phyloP scores from a whole-genome alignment of 2,797 vertebrate species.

The Helostoma temminkii region DNA sequence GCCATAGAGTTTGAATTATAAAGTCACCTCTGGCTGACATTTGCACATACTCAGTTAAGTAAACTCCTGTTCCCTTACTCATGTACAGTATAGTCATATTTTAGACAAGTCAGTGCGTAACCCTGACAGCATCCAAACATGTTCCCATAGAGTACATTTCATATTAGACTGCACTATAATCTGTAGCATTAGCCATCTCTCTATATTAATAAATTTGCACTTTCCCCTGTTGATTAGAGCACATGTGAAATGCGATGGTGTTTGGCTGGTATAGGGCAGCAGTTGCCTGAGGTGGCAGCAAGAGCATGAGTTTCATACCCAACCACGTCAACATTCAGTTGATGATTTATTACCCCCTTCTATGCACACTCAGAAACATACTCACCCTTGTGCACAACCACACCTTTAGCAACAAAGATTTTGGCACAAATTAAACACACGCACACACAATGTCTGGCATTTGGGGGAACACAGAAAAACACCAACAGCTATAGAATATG shows the following conservation, averaged over 20 bases:
- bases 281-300: constrained; percentile 82
- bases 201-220: constrained; percentile 85
- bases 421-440: constrained; percentile 39
- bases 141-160: constrained; percentile 67
- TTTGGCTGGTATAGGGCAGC: constrained; percentile 81
- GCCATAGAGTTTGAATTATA: constrained; percentile 20
- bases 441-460: constrained; percentile 75
- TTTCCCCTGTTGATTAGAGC: constrained; percentile 83
- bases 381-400: constrained; percentile 39
- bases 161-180: constrained; percentile 72
- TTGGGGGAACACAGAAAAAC: constrained; percentile 73
- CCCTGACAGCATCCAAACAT: constrained; percentile 66
- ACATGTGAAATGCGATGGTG: constrained; percentile 77
- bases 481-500: constrained; percentile 53
- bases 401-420: constrained; percentile 55
- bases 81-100: constrained; percentile 7
- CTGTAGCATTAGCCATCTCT: constrained; percentile 79
- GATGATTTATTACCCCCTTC: constrained; percentile 86
- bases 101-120: constrained; percentile 43
- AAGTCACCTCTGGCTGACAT: constrained; percentile 39
- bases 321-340: constrained; percentile 79
- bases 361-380: constrained; percentile 46
- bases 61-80: constrained; percentile 29
- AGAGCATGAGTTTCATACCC: constrained; percentile 75
- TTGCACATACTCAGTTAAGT: constrained; percentile 29